Evolutionary conservation across 2,113 vertebrate genomes (phyloP).

Genomic region (Scartelaos histophorus): DNA sequence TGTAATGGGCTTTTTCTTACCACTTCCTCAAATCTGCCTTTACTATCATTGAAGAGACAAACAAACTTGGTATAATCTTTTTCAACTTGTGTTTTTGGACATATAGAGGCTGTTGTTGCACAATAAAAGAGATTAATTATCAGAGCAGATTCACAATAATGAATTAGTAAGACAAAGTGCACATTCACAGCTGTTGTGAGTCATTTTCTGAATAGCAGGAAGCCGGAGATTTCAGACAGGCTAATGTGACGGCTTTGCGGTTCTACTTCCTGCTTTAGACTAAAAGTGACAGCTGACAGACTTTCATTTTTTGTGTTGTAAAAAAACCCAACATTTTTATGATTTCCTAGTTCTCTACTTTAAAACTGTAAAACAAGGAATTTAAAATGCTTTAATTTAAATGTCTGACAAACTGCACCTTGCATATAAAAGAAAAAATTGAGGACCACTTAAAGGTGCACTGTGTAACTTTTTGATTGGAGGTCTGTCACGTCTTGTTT

Average conservation of each 20-base stretch:
- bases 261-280: slow-evolving; percentile 1
- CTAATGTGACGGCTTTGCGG: not conserved
- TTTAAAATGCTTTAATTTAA: too few relatives aligned
- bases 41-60: too few relatives aligned
- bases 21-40: too few relatives aligned
- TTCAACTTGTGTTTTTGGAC: too few relatives aligned
- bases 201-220: not conserved
- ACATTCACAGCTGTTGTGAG: not conserved
- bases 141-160: not conserved
- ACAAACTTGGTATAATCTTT: too few relatives aligned
- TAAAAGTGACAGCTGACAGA: not conserved
- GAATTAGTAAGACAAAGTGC: not conserved
- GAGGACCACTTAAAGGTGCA: too few relatives aligned
- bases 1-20: too few relatives aligned
- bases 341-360: not conserved
- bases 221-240: not conserved
- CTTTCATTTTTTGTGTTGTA: not conserved
- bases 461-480: too few relatives aligned
- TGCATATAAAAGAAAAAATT: too few relatives aligned
- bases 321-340: not conserved
- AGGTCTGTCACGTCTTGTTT: too few relatives aligned
- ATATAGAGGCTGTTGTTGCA: too few relatives aligned
- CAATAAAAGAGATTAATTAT: too few relatives aligned
- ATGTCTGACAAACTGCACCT: not conserved
- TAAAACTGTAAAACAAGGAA: not conserved